A percentile compares a stretch with the other conserved stretches of the same genome.
phyloP scores from a whole-genome alignment of 2,888 invertebrate species.

The Stenotaenia linearis region DNA sequence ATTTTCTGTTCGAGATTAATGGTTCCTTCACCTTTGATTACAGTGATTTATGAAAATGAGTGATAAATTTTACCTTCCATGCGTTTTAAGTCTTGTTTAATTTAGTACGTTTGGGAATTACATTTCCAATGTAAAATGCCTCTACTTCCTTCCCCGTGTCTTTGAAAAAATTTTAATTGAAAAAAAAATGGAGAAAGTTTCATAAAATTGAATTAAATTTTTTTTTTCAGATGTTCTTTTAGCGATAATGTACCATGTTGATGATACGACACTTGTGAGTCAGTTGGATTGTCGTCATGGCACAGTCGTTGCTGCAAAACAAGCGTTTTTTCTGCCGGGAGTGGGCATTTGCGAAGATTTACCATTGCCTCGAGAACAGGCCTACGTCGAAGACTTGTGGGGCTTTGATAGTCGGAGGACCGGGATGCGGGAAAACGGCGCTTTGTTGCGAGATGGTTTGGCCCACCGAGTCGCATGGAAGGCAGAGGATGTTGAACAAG shows the following conservation, averaged over 20 bases:
- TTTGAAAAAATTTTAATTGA: too few species aligned
- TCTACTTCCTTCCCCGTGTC: not conserved
- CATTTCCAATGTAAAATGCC: not conserved
- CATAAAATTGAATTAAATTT: too few species aligned
- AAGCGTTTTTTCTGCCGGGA: constrained; percentile 83
- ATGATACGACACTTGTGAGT: not conserved
- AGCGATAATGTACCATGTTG: constrained; percentile 6
- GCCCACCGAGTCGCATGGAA: constrained; percentile 42
- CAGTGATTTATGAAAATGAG: not conserved
- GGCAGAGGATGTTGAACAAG: constrained; percentile 53
- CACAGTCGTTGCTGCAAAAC: constrained; percentile 44
- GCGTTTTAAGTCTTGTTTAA: not conserved
- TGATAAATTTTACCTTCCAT: not conserved
- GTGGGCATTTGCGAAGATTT: constrained; percentile 92
- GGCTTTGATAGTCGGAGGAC: constrained; percentile 79
- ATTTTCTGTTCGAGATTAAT: not conserved
- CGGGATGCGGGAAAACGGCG: constrained; percentile 92
- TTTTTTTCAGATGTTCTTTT: not conserved
- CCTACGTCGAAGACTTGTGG: constrained; percentile 69
- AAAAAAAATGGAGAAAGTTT: too few species aligned
- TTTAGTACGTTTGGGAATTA: not conserved
- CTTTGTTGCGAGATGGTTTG: constrained; percentile 65
- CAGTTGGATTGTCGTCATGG: too few species aligned
- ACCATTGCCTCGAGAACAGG: constrained; percentile 82
- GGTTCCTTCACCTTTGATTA: not conserved